Percentiles rank a stretch among this genome's conserved stretches.
Conservation (phyloP, 1,140 invertebrate genomes). For the Drosophila carrolli region DNA sequence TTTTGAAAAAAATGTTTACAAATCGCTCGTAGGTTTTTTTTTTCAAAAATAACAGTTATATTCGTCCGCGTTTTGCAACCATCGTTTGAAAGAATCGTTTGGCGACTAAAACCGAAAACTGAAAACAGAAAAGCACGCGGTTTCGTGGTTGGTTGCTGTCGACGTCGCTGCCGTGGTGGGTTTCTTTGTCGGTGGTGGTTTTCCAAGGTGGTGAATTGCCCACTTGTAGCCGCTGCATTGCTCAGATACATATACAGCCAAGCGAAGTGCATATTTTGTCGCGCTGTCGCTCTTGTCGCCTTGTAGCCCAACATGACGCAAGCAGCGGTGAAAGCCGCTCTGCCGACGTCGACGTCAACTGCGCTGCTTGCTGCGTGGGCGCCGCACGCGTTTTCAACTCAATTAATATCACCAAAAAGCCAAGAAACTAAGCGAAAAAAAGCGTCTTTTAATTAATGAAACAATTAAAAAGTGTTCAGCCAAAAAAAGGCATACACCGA, state of each 20-base stretch:
- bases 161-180: constrained; percentile 29
- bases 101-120: constrained; percentile 63
- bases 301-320: constrained; percentile 74
- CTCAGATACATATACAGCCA: not conserved
- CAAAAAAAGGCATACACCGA: constrained; percentile 34
- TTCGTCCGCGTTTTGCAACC: constrained; percentile 47
- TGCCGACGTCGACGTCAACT: constrained; percentile 26
- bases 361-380: constrained; percentile 62
- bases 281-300: constrained; percentile 45
- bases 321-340: constrained; percentile 72
- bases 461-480: constrained; percentile 69
- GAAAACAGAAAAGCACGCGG: constrained; percentile 42
- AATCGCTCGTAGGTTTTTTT: not conserved
- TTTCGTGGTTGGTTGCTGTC: constrained; percentile 49
- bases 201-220: constrained; percentile 58
- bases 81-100: constrained; percentile 37
- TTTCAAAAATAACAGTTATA: too few relatives aligned
- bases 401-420: constrained; percentile 57
- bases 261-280: not conserved
- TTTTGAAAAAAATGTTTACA: not conserved
- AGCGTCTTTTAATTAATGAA: constrained; percentile 73
- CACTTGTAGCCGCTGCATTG: constrained; percentile 44
- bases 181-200: constrained; percentile 62
- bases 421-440: constrained; percentile 5
- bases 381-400: constrained; percentile 75